Evolutionary conservation across 2,888 invertebrate species (phyloP), one percentile per base, ranked within the genome.

Genomic region (Vandiemenella viatica): DNA sequence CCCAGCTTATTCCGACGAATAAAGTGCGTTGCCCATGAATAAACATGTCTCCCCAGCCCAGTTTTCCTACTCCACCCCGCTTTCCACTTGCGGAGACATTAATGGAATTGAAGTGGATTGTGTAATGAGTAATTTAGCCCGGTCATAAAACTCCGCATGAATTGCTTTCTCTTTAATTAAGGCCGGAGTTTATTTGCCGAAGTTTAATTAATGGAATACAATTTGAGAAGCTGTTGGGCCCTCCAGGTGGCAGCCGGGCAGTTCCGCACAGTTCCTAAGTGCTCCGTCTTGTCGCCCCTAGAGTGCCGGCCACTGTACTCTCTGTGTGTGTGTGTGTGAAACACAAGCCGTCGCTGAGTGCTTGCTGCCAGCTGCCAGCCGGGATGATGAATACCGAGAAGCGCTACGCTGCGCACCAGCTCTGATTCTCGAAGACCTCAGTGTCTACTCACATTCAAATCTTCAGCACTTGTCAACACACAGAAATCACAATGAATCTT

Each of bases 101-200:
- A 38, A 38, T 38, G 38, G 38, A 18, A 38, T 38, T 38, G 38
- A 38, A 38, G 38, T 38, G 38, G 38, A 38, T 38, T 38, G 38
- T 38, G 38, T 38, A 38, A 38, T 38, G 38, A 38, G 38, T 38
- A 38, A 38, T 38, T 38, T 38, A 38, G 38, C 38, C 38, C 38
- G 38, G 38, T 38, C 38, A 38, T 38, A 38, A 38, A 38, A 38
- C 38, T 38, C 38, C 38, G 17, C 38, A 38, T 38, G 38, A 38
- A 38, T 38, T 38, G 38, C 38, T 38, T 38, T 38, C 38, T 16
- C 38, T 38, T 38, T 38, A 38, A 38, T 38, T 38, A 38, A 38
- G 16, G 38, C 17, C 17, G 38, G 16, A 38, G 38, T 38, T 38
- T 38, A 38, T 38, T 38, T 38, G 38, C 17, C 38, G 17, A 38